Conservation (phyloP, 2,888 invertebrate genomes). For the Theretra japonica region DNA sequence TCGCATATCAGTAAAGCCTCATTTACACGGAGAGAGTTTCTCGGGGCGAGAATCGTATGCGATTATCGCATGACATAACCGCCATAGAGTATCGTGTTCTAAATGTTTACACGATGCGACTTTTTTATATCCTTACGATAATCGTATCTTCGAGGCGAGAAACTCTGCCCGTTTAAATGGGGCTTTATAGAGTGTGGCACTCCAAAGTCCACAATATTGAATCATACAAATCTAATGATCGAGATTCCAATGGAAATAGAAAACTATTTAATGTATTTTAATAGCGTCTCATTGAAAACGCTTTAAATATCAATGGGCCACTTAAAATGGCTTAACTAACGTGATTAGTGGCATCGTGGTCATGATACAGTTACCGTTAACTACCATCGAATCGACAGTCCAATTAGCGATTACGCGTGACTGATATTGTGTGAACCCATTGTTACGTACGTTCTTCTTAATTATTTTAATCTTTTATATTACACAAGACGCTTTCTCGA, state of each 20-base stretch:
- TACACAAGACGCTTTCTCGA: conserved; percentile 49
- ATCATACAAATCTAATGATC: conserved; percentile 27
- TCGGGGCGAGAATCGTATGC: too few species aligned
- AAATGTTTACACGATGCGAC: too few species aligned
- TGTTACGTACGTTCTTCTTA: conserved; percentile 36
- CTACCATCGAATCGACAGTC: conserved; percentile 24
- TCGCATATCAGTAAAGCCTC: conserved; percentile 54
- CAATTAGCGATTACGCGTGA: conserved; percentile 33
- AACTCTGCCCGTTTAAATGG: too few species aligned
- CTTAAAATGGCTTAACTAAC: conserved; percentile 6
- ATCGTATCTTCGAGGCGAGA: too few species aligned
- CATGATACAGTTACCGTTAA: conserved; percentile 31
- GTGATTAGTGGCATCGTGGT: conserved; percentile 7
- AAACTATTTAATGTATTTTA: not conserved
- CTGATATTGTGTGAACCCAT: conserved; percentile 42
- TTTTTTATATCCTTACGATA: too few species aligned
- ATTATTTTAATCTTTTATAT: conserved; percentile 41
- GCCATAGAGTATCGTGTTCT: too few species aligned
- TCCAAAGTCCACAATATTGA: conserved; percentile 38
- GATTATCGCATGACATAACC: too few species aligned
- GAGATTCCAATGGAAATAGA: not conserved
- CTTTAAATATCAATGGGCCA: not conserved
- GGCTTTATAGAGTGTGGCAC: conserved; percentile 40
- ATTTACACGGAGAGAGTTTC: too few species aligned
- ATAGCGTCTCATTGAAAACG: not conserved